phyloP scores from a whole-genome alignment of 2,888 invertebrate genomes.

The Melanotus villosus region DNA sequence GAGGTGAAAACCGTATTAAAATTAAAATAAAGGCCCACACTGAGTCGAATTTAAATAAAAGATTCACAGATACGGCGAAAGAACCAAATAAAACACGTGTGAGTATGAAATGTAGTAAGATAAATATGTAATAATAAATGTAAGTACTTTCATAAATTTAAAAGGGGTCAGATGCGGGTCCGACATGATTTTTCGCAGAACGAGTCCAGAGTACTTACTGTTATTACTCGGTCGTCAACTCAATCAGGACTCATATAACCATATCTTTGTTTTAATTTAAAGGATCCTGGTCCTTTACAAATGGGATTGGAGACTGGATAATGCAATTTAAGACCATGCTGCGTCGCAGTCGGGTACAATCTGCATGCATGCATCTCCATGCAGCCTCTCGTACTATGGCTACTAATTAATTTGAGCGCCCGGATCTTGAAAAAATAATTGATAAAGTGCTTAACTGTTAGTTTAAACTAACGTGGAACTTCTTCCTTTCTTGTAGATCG shows the following conservation, averaged over 20 bases:
- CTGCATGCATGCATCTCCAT: constrained; percentile 44
- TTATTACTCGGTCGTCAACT: constrained; percentile 34
- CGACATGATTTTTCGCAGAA: constrained; percentile 32
- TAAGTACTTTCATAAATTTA: constrained; percentile 30
- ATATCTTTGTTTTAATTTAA: constrained; percentile 39
- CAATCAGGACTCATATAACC: constrained; percentile 32
- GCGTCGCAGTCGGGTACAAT: constrained; percentile 39
- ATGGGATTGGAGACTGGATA: constrained; percentile 37
- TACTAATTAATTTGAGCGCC: constrained; percentile 44
- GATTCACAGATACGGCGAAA: constrained; percentile 20
- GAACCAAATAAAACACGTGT: constrained; percentile 18
- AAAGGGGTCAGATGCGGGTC: constrained; percentile 19
- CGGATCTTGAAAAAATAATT: constrained; percentile 33
- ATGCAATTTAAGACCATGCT: constrained; percentile 44
- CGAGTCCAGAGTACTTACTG: constrained; percentile 33
- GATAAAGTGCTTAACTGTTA: constrained; percentile 33
- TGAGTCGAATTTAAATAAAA: constrained; percentile 1
- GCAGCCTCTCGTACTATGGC: constrained; percentile 30
- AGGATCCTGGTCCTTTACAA: constrained; percentile 36
- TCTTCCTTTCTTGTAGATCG: not conserved
- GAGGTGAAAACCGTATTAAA: no score
- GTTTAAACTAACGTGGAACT: constrained; percentile 19
- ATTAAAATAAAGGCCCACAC: not conserved
- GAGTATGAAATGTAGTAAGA: constrained; percentile 17
- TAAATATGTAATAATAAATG: constrained; percentile 26